phyloP scores from a whole-genome alignment of 1,140 invertebrate genomes.

The Lepidurus packardi region DNA sequence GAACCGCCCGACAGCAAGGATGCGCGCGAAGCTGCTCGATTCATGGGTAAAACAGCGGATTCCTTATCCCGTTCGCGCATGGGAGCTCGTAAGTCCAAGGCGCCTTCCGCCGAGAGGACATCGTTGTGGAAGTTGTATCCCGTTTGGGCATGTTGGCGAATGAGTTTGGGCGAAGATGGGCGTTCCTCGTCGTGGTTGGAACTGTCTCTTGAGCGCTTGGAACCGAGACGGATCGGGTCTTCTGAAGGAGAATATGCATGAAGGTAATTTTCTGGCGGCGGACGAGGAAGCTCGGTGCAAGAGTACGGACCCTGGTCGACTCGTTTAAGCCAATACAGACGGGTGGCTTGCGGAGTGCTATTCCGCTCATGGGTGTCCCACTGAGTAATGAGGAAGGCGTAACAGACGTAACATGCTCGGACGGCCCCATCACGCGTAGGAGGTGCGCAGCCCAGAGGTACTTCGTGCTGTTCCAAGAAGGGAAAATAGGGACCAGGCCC shows the following conservation, averaged over 20 bases:
- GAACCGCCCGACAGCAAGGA: constrained; percentile 29
- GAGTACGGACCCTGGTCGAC: constrained; percentile 82
- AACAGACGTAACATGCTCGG: constrained; percentile 73
- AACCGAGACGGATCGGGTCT: neutral
- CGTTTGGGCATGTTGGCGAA: neutral
- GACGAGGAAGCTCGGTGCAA: constrained; percentile 54
- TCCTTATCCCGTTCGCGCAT: constrained; percentile 36
- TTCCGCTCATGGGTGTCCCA: constrained; percentile 83
- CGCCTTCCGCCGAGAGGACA: constrained; percentile 47
- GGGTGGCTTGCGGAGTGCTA: constrained; percentile 72
- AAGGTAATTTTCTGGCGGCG: constrained; percentile 20
- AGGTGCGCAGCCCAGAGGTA: constrained; percentile 61
- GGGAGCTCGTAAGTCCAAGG: constrained; percentile 51
- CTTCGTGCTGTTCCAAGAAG: constrained; percentile 79
- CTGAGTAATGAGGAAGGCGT: constrained; percentile 74
- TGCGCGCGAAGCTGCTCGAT: constrained; percentile 24
- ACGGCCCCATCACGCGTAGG: constrained; percentile 47
- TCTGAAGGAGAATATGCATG: neutral
- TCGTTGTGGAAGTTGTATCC: neutral
- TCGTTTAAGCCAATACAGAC: constrained; percentile 87
- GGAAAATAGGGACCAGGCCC: constrained; percentile 75
- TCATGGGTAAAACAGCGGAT: neutral
- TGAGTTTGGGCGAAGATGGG: constrained; percentile 23
- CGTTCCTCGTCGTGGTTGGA: constrained; percentile 19
- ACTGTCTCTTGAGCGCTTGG: constrained; percentile 24